Percentiles rank a stretch among this genome's conserved stretches.
phyloP scores from a whole-genome alignment of 2,888 invertebrate species.

The Noctua fimbriata region DNA sequence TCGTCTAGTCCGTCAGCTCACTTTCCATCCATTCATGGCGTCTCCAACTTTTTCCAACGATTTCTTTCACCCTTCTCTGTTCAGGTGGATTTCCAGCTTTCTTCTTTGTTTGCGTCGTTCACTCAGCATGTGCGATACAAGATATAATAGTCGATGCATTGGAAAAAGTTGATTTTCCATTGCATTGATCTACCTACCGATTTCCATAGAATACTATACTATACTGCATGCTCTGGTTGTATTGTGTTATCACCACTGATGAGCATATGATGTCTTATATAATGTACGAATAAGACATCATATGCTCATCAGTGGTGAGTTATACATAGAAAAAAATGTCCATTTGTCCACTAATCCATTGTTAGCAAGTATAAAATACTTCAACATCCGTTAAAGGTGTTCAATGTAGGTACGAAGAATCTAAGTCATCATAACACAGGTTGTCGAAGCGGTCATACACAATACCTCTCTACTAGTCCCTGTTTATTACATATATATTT shows the following conservation, averaged over 20 bases:
- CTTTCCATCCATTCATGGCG: slow-evolving; percentile 90
- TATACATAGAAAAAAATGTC: neutral
- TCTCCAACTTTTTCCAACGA: slow-evolving; percentile 87
- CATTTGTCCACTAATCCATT: neutral
- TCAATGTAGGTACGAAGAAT: neutral
- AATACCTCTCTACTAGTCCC: slow-evolving; percentile 10
- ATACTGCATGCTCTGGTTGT: neutral
- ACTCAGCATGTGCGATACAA: slow-evolving; percentile 46
- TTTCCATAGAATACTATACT: neutral
- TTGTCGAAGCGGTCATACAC: slow-evolving; percentile 9
- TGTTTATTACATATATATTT: slow-evolving; percentile 10
- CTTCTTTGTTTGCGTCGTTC: slow-evolving; percentile 76
- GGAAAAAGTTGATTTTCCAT: slow-evolving; percentile 26
- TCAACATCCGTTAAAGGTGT: neutral
- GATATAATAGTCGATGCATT: slow-evolving; percentile 23
- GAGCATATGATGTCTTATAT: neutral
- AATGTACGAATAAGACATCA: neutral
- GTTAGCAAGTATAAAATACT: neutral
- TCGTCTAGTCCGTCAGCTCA: slow-evolving; percentile 83
- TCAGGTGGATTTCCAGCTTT: slow-evolving; percentile 82
- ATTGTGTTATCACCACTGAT: neutral
- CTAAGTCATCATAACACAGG: neutral
- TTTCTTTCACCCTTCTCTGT: slow-evolving; percentile 86
- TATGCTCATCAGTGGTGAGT: too few relatives aligned
- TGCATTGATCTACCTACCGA: neutral